These are phyloP conservation scores for Sebastes hubbsi DNA, from an alignment of 2,797 vertebrate species.

Conservation along the genomic window DNA sequence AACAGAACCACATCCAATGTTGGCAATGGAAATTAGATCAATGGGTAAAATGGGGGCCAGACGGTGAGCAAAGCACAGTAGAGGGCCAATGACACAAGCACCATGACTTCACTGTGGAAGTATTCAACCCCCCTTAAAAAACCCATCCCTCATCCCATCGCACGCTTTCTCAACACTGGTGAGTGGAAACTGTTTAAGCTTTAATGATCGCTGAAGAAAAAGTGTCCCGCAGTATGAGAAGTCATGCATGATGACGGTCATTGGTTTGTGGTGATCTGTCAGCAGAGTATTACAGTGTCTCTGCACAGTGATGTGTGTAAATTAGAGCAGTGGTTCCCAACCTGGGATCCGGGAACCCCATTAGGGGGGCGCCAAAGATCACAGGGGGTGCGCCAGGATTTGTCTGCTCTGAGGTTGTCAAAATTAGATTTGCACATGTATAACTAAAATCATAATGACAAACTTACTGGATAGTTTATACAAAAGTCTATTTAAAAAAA, in stretches of 20 bases:
- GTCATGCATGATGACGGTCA: conserved; percentile 18
- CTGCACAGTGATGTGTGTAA: not conserved
- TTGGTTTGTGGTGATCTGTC: conserved; percentile 22
- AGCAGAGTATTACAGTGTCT: not conserved
- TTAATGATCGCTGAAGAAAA: conserved; percentile 60
- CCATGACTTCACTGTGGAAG: conserved; percentile 90
- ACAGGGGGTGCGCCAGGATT: too few relatives aligned
- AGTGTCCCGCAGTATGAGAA: conserved; percentile 15
- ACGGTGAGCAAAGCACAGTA: conserved; percentile 74
- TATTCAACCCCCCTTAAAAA: conserved; percentile 83
- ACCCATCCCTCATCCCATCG: conserved; percentile 62
- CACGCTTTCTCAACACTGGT: conserved; percentile 61
- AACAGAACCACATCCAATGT: conserved; percentile 74
- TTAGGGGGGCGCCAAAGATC: too few relatives aligned
- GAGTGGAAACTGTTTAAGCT: conserved; percentile 74
- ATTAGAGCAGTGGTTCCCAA: not conserved
- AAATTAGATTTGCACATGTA: too few relatives aligned
- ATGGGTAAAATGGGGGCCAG: conserved; percentile 79
- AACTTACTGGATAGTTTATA: too few relatives aligned
- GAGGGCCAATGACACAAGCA: conserved; percentile 84
- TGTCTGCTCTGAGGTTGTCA: too few relatives aligned
- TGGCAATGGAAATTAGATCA: conserved; percentile 77
- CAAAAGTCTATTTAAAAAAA: too few relatives aligned
- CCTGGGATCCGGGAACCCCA: too few relatives aligned
- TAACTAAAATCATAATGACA: too few relatives aligned